These are phyloP conservation scores for Silurus meridionalis DNA, from an alignment of 2,113 vertebrate genomes.

Conservation along the genomic window DNA sequence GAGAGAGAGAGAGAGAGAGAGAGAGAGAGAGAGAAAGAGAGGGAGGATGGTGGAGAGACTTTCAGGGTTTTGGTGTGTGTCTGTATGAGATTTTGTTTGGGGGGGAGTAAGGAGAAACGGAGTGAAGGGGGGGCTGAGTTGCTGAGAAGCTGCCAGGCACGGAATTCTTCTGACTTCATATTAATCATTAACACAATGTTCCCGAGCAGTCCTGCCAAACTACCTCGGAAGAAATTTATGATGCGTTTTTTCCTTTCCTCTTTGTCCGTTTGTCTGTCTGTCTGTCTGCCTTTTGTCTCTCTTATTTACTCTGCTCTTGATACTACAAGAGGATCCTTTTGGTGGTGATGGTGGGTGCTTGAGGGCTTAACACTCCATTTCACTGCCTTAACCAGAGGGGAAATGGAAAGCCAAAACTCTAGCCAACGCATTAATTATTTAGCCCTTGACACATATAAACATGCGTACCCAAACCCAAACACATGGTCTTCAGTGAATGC, in stretches of 20 bases:
- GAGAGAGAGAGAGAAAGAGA: constrained; percentile 13
- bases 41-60: constrained; percentile 44
- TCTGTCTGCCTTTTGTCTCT: constrained; percentile 22
- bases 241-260: constrained; percentile 66
- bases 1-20: constrained; percentile 12
- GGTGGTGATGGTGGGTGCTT: constrained; percentile 15
- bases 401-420: constrained; percentile 39
- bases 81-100: constrained; percentile 38
- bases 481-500: not conserved
- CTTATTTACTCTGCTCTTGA: constrained; percentile 33
- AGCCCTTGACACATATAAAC: constrained; percentile 36
- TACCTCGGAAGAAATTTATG: constrained; percentile 71
- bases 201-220: constrained; percentile 75
- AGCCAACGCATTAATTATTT: constrained; percentile 48
- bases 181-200: constrained; percentile 89
- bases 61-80: constrained; percentile 40
- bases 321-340: constrained; percentile 21
- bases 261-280: constrained; percentile 17
- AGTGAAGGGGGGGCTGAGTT: constrained; percentile 10
- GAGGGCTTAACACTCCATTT: constrained; percentile 44
- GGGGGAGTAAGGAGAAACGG: not conserved
- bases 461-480: constrained; percentile 11
- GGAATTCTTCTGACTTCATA: constrained; percentile 81
- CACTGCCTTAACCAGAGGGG: constrained; percentile 36
- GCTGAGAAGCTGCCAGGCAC: constrained; percentile 75